Conservation (phyloP, 2,797 vertebrate species). For the Accipiter minullus region DNA sequence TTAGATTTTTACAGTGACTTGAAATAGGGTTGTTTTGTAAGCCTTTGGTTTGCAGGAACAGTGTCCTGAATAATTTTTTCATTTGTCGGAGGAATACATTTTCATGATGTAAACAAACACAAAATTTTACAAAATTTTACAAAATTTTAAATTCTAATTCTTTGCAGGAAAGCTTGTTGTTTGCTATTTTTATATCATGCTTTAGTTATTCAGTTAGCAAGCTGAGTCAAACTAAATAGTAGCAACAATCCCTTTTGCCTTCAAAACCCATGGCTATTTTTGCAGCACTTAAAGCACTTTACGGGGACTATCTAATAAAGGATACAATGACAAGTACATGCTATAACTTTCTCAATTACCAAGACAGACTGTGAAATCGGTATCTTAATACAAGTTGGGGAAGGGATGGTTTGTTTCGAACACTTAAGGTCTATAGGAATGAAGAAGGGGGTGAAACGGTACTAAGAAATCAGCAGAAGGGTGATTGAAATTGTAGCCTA, state of each 20-base stretch:
- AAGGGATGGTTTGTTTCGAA: background rate
- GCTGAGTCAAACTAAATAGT: background rate
- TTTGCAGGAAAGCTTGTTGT: background rate
- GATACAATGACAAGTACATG: background rate
- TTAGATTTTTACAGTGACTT: background rate
- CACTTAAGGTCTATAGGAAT: background rate
- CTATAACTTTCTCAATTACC: background rate
- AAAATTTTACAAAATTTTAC: background rate
- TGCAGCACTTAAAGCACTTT: background rate
- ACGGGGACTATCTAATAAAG: background rate
- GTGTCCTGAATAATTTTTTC: background rate
- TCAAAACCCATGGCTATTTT: background rate
- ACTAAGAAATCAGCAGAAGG: background rate
- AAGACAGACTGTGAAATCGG: background rate
- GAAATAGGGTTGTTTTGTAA: background rate
- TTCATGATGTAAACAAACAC: background rate
- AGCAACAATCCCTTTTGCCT: background rate
- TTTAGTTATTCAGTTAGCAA: background rate
- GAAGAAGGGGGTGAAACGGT: background rate
- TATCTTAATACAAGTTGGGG: background rate
- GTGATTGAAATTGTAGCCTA: background rate
- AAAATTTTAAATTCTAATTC: background rate
- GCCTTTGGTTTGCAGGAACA: background rate
- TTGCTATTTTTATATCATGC: background rate
- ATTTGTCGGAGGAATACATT: background rate